Evolutionary conservation across 2,888 invertebrate genomes (phyloP), one percentile per base, ranked within the genome.

Genomic region (Hirtodrosophila duncani): DNA sequence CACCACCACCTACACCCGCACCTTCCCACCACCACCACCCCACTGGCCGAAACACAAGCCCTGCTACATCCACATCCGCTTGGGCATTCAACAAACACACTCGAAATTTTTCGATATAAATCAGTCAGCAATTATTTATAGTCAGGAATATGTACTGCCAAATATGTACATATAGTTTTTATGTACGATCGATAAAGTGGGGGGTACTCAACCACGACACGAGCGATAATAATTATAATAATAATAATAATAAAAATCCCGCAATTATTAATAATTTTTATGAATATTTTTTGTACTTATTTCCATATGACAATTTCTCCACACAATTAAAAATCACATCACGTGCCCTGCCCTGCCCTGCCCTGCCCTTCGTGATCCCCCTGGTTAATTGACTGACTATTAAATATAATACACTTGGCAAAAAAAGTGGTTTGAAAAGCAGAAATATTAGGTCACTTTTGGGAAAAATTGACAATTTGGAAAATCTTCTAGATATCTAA

Each of bases 311-410:
- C 46, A 53, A 36, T 64, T 63, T 60, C 60, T 29, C 46, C 33
- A n/a, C 2, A n/a, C 33, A 50, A 43, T 67, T 52, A 41, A 34
- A 13, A 70, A 29, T 39, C 57, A 7, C 17, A 57, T 67, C 70
- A 74, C 70, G 70, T 70, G 71, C 56, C 33, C 30, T 6, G 1
- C 10, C 6, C n/a, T n/a, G n/a, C n/a, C n/a, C n/a, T n/a, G n/a
- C n/a, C n/a, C n/a, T n/a, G n/a, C n/a, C n/a, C n/a, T n/a, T n/a
- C n/a, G n/a, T n/a, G n/a, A n/a, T n/a, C 10, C 20, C 11, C 23
- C 11, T n/a, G 24, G 17, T 24, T 6, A 20, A 9, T 13, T 13
- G 37, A 33, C 18, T 18, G 23, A 36, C 7, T n/a, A n/a, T n/a
- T n/a, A n/a, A n/a, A n/a, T n/a, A n/a, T n/a, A n/a, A n/a, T n/a